phyloP scores from a whole-genome alignment of 2,888 invertebrate species.

The Noctua janthina region DNA sequence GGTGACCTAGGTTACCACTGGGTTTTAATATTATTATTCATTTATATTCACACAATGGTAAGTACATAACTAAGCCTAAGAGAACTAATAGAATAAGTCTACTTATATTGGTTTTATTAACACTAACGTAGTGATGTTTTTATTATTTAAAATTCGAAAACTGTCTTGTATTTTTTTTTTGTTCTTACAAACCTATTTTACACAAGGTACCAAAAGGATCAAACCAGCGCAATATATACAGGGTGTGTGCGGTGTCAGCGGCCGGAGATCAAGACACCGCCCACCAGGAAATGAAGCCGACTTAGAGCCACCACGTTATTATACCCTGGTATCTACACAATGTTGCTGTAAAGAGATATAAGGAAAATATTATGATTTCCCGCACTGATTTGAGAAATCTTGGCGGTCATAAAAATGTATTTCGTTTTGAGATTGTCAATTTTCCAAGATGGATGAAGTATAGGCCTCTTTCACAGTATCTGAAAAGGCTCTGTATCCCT shows the following conservation, averaged over 20 bases:
- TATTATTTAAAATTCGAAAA: neutral
- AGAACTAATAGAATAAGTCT: too few relatives aligned
- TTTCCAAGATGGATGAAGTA: conserved; percentile 22
- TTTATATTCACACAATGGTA: too few relatives aligned
- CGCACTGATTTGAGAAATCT: conserved; percentile 56
- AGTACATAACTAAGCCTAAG: too few relatives aligned
- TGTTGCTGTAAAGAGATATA: conserved; percentile 59
- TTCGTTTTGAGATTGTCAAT: conserved; percentile 22
- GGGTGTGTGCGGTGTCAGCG: conserved; percentile 66
- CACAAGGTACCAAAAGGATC: conserved; percentile 27
- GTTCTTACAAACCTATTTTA: neutral
- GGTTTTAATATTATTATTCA: too few relatives aligned
- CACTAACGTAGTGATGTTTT: neutral
- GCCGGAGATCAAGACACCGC: conserved; percentile 73
- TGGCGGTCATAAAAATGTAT: conserved; percentile 35
- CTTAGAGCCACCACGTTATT: conserved; percentile 69
- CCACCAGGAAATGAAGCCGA: conserved; percentile 72
- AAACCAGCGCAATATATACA: conserved; percentile 60
- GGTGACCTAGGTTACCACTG: neutral
- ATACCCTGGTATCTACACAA: conserved; percentile 59
- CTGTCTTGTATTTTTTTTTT: neutral
- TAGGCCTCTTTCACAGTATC: neutral
- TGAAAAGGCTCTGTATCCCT: neutral
- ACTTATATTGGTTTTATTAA: neutral
- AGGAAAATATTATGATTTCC: conserved; percentile 56